phyloP scores from a whole-genome alignment of 2,113 vertebrate genomes.

The Naja naja region DNA sequence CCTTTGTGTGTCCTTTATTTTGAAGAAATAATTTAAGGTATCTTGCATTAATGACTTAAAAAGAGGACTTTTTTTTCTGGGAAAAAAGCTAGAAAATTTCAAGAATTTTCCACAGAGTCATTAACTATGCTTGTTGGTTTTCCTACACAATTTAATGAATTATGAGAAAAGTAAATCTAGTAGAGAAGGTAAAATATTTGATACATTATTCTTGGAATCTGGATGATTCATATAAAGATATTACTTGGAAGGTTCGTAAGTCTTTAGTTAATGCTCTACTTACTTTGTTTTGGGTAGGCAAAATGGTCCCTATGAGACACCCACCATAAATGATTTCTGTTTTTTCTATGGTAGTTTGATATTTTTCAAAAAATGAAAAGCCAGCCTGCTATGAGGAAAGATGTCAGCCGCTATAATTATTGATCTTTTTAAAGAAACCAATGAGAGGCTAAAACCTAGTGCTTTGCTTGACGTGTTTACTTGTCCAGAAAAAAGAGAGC shows the following conservation, averaged over 20 bases:
- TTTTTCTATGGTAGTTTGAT: not conserved
- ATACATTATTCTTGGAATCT: not conserved
- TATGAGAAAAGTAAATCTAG: not conserved
- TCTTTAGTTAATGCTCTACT: not conserved
- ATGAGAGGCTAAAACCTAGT: not conserved
- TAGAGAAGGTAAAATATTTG: not conserved
- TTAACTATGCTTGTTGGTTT: not conserved
- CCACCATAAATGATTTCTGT: not conserved
- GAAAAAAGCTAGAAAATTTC: not conserved
- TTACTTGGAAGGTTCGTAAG: not conserved
- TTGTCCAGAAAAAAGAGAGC: not conserved
- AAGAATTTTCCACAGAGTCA: not conserved
- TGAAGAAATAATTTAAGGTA: too few relatives aligned
- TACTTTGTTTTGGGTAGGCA: not conserved
- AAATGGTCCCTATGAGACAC: not conserved
- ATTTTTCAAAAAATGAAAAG: not conserved
- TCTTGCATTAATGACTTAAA: not conserved
- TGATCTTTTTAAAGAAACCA: not conserved
- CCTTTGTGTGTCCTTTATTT: not conserved
- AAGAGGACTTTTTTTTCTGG: not conserved
- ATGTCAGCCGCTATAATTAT: not conserved
- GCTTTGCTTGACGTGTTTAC: not conserved
- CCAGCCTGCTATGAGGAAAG: not conserved
- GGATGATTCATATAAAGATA: not conserved
- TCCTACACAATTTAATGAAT: not conserved